A percentile compares a stretch with the other conserved stretches of the same genome.
phyloP scores from a whole-genome alignment of 2,888 invertebrate genomes.

The Tenthredo scrophulariae region DNA sequence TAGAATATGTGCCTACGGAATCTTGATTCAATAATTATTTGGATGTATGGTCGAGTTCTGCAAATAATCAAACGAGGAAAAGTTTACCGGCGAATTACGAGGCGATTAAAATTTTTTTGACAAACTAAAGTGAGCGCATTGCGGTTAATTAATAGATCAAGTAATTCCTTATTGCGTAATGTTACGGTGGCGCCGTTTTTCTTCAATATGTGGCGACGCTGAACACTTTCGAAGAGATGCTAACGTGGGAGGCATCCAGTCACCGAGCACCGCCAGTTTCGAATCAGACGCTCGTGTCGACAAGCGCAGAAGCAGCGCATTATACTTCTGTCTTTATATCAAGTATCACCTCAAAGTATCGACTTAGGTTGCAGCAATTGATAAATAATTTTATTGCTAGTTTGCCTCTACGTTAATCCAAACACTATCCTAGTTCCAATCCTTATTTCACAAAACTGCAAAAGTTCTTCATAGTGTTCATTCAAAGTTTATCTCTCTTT shows the following conservation, averaged over 20 bases:
- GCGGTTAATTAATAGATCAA: conserved; percentile 17
- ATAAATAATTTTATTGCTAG: background rate
- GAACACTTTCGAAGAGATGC: conserved; percentile 33
- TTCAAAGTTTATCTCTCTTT: background rate
- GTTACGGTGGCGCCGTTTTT: conserved; percentile 44
- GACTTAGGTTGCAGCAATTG: background rate
- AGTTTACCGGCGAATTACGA: background rate
- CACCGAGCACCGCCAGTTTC: conserved; percentile 49
- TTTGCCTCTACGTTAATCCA: background rate
- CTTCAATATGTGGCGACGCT: conserved; percentile 40
- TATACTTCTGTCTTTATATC: conserved; percentile 14
- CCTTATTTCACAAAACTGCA: background rate
- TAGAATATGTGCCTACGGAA: background rate
- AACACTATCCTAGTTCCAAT: background rate
- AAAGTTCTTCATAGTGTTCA: background rate
- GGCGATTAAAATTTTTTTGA: background rate
- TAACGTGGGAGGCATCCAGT: conserved; percentile 43
- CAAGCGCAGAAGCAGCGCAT: conserved; percentile 37
- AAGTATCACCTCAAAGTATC: background rate
- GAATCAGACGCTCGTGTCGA: conserved; percentile 51
- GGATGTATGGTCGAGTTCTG: background rate
- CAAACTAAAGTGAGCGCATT: background rate
- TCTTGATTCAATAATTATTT: background rate
- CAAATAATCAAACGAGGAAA: background rate
- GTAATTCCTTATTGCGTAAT: background rate